These are phyloP conservation scores for Hippocampus mohnikei DNA, from an alignment of 2,113 vertebrate species.

Conservation along the genomic window DNA sequence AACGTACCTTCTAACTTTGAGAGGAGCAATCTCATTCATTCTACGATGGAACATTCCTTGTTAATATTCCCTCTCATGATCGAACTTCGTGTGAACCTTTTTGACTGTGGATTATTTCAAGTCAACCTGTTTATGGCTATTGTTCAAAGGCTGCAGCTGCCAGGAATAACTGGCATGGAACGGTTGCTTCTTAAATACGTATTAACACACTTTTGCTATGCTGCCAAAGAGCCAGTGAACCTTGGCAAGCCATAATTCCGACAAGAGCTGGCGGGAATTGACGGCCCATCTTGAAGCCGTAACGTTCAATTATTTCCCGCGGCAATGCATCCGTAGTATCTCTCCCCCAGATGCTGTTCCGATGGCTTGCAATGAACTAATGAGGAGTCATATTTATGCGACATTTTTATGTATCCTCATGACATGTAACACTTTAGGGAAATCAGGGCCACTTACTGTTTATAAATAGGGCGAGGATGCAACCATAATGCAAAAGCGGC, in stretches of 20 bases:
- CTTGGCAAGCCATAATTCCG: background rate
- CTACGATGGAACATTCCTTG: background rate
- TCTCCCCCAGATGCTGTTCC: slow-evolving; percentile 6
- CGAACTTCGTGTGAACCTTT: background rate
- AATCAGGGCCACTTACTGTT: slow-evolving; percentile 10
- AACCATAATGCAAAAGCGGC: background rate
- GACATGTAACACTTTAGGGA: slow-evolving; percentile 17
- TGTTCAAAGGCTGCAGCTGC: background rate
- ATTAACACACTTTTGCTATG: background rate
- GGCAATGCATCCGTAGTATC: background rate
- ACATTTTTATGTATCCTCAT: slow-evolving; percentile 14
- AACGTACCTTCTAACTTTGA: background rate
- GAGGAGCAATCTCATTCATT: background rate
- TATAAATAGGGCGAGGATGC: slow-evolving; percentile 14
- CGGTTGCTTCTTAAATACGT: background rate
- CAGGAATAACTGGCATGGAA: background rate
- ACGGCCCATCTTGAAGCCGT: background rate
- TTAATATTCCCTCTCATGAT: too few species aligned
- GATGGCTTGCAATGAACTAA: slow-evolving; percentile 30
- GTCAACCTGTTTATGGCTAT: background rate
- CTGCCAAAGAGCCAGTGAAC: background rate
- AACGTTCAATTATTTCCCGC: slow-evolving; percentile 5
- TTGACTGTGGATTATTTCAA: background rate
- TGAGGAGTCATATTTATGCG: slow-evolving; percentile 22
- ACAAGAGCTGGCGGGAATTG: background rate